Evolutionary conservation across 2,888 invertebrate genomes (phyloP).

Genomic region (Metopia argyrocephala): DNA sequence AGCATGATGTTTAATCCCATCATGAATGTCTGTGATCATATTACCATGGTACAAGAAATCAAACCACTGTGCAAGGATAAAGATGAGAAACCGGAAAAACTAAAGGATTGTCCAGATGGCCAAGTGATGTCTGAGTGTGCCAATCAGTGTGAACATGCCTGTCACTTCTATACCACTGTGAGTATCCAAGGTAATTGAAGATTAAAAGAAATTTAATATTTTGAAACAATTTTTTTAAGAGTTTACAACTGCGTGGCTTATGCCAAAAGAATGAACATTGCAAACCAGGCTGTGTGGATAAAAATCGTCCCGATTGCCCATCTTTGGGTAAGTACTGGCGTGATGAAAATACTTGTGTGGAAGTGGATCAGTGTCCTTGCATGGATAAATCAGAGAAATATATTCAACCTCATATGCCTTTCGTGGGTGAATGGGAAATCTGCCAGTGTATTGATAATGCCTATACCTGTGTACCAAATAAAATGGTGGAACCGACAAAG

Average conservation of each 20-base stretch:
- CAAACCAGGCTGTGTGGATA: slow-evolving; percentile 76
- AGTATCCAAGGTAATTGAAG: slow-evolving; percentile 12
- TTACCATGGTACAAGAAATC: slow-evolving; percentile 80
- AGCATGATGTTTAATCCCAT: slow-evolving; percentile 84
- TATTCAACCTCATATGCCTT: slow-evolving; percentile 85
- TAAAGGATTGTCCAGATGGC: slow-evolving; percentile 76
- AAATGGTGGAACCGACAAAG: slow-evolving; percentile 59
- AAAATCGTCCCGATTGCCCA: slow-evolving; percentile 79
- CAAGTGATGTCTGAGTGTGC: slow-evolving; percentile 85
- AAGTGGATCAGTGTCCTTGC: slow-evolving; percentile 87
- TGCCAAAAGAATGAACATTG: slow-evolving; percentile 74
- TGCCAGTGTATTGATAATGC: slow-evolving; percentile 91
- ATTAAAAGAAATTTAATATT: not conserved
- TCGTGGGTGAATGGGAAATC: slow-evolving; percentile 81
- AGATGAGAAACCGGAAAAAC: slow-evolving; percentile 50
- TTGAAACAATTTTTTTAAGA: slow-evolving; percentile 58
- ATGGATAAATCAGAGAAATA: slow-evolving; percentile 82
- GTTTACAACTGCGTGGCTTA: slow-evolving; percentile 73
- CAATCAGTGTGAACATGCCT: slow-evolving; percentile 85
- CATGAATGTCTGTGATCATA: slow-evolving; percentile 84
- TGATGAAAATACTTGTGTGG: slow-evolving; percentile 86
- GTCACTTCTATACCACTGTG: slow-evolving; percentile 82
- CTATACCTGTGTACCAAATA: slow-evolving; percentile 81
- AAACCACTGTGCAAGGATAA: slow-evolving; percentile 81
- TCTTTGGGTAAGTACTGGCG: slow-evolving; percentile 82